Evolutionary conservation across 1,140 invertebrate species (phyloP).

Genomic region (Charaxes varanes): DNA sequence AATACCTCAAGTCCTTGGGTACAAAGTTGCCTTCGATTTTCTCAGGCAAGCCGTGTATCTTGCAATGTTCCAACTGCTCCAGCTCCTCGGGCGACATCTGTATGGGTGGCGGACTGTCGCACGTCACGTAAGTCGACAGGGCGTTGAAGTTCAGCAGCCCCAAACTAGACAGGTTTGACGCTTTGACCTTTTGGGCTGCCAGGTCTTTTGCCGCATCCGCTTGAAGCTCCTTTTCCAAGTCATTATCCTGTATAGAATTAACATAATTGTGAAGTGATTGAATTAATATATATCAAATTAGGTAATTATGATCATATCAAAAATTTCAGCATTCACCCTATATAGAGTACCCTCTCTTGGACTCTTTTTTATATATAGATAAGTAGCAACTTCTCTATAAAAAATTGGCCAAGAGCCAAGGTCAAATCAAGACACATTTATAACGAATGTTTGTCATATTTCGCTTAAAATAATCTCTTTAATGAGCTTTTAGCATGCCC

Average conservation of each 20-base stretch:
- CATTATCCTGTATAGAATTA: slow-evolving; percentile 60
- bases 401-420: no score
- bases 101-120: slow-evolving; percentile 84
- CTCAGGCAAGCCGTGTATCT: slow-evolving; percentile 81
- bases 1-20: slow-evolving; percentile 75
- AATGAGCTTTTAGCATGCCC: no score
- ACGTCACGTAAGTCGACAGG: slow-evolving; percentile 78
- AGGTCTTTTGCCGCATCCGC: slow-evolving; percentile 50
- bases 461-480: no score
- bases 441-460: background rate
- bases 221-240: slow-evolving; percentile 59
- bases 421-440: no score
- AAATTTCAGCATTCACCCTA: no score
- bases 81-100: slow-evolving; percentile 86
- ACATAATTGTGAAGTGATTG: no score
- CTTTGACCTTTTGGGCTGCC: slow-evolving; percentile 44
- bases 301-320: no score
- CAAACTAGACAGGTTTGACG: slow-evolving; percentile 43
- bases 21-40: slow-evolving; percentile 80
- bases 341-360: no score
- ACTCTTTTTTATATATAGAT: no score
- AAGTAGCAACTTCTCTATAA: no score
- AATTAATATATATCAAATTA: no score
- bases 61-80: slow-evolving; percentile 82
- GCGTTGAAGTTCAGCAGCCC: slow-evolving; percentile 64